A percentile compares a stretch with the other conserved stretches of the same genome.
Conservation (phyloP, 2,888 invertebrate genomes). For the Fragum sueziense region DNA sequence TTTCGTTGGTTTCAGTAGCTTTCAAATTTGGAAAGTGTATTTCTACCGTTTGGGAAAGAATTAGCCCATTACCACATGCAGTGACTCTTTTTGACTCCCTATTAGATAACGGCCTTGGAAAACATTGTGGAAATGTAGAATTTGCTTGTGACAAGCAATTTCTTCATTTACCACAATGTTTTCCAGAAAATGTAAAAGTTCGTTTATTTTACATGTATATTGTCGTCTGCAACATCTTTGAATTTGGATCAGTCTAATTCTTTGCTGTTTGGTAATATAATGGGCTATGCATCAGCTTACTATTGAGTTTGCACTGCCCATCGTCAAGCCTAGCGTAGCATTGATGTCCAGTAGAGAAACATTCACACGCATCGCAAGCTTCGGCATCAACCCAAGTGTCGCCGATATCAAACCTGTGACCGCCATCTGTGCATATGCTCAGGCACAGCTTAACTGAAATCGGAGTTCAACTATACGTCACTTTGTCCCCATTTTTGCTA, state of each 20-base stretch:
- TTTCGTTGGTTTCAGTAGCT: too few relatives aligned
- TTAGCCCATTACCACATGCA: too few relatives aligned
- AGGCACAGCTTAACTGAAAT: neutral
- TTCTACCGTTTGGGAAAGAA: too few relatives aligned
- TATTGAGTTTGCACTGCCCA: constrained; percentile 35
- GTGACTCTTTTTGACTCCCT: too few relatives aligned
- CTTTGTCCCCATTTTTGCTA: too few relatives aligned
- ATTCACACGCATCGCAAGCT: constrained; percentile 41
- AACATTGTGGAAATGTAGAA: too few relatives aligned
- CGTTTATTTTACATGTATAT: neutral
- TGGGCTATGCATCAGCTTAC: constrained; percentile 31
- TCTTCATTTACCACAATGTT: neutral
- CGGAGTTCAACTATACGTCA: too few relatives aligned
- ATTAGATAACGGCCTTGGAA: too few relatives aligned
- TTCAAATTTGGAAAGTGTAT: too few relatives aligned
- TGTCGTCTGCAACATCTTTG: too few relatives aligned
- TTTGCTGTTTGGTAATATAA: neutral
- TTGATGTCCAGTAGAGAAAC: constrained; percentile 27
- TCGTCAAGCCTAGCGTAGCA: constrained; percentile 28
- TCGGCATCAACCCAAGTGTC: constrained; percentile 45
- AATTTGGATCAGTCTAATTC: too few relatives aligned
- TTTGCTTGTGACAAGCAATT: neutral
- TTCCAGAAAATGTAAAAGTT: neutral
- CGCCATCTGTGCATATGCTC: constrained; percentile 10
- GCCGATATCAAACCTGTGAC: constrained; percentile 28